Percentiles rank a stretch among this genome's conserved stretches.
These are phyloP conservation scores for Aplodontia rufa DNA, from an alignment of 2,113 vertebrate genomes.

Conservation along the genomic window DNA sequence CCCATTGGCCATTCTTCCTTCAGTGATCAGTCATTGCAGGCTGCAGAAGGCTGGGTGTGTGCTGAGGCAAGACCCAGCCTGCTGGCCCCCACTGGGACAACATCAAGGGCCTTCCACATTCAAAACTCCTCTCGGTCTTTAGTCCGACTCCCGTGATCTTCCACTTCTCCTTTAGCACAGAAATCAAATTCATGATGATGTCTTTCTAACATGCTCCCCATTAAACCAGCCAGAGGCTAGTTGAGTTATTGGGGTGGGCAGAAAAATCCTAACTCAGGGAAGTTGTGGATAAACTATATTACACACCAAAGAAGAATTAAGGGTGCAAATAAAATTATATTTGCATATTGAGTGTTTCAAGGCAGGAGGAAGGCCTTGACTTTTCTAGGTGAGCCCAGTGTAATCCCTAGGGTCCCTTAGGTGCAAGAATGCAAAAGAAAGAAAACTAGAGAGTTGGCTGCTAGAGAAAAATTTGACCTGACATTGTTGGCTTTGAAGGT, in stretches of 20 bases:
- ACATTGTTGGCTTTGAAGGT: neutral
- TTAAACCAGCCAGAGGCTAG: too few relatives aligned
- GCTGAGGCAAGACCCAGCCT: rapidly evolving
- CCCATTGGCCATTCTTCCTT: neutral
- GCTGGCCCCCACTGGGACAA: rapidly evolving
- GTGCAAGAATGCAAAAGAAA: rapidly evolving
- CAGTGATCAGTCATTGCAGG: neutral
- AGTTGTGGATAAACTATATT: neutral
- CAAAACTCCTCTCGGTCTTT: neutral
- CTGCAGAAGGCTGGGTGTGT: rapidly evolving
- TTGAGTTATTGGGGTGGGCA: rapidly evolving
- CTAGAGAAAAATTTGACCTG: neutral
- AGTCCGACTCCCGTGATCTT: neutral
- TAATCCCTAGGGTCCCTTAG: neutral
- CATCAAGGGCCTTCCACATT: neutral
- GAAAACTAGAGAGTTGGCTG: rapidly evolving
- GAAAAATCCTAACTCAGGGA: too few relatives aligned
- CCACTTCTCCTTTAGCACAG: too few relatives aligned
- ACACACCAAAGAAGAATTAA: rapidly evolving
- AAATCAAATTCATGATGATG: too few relatives aligned
- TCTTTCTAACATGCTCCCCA: too few relatives aligned
- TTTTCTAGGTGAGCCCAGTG: rapidly evolving
- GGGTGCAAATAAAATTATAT: neutral
- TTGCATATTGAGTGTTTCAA: neutral
- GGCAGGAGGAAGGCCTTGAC: neutral